Evolutionary conservation across 1,140 invertebrate species (phyloP), one percentile per base, ranked within the genome.

Genomic region (Aphis craccivora): DNA sequence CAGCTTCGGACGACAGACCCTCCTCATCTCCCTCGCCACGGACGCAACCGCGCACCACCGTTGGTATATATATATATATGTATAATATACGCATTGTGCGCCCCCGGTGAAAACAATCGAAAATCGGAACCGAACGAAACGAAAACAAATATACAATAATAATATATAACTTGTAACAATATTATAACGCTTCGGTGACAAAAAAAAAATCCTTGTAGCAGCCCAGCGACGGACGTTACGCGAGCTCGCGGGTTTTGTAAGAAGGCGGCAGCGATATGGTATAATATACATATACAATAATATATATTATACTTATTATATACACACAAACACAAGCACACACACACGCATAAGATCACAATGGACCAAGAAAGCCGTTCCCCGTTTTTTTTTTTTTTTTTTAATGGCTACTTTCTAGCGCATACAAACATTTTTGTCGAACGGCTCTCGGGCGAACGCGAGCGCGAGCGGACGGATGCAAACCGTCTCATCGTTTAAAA

Each of bases 351-450:
- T 14, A 9, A 90, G 51, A 90, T 67, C 89, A 93, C 91, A 93
- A 93, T 93, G 91, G 81, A 55, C 91, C 91, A 84, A 55, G 35
- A 86, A 45, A 84, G 81, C 91, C 91, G 91, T 93, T 93, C 91
- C 91, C 91, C 35, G 91, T 93, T 86, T 86, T 53, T 93, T 43
- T 43, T 84, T 23, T 51, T 91, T 51, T 81, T 81, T 40, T 60
- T 76, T 81, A 84, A 55, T 86, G 55, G 91, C 91, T 55, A 93
- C 91, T 93, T 92, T 92, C 91, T 92, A 92, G 91, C 91, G 76
- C 91, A 84, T 83, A 84, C 91, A 92, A 92, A 92, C 76, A 92
- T 92, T 92, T 92, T 92, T 92, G 91, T 92, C 91, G 67, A 84
- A 92, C 91, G 81, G 51, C 60, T 60, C 87, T 37, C 89, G 51